Conservation (phyloP, 2,113 vertebrate species). For the Burhinus oedicnemus region DNA sequence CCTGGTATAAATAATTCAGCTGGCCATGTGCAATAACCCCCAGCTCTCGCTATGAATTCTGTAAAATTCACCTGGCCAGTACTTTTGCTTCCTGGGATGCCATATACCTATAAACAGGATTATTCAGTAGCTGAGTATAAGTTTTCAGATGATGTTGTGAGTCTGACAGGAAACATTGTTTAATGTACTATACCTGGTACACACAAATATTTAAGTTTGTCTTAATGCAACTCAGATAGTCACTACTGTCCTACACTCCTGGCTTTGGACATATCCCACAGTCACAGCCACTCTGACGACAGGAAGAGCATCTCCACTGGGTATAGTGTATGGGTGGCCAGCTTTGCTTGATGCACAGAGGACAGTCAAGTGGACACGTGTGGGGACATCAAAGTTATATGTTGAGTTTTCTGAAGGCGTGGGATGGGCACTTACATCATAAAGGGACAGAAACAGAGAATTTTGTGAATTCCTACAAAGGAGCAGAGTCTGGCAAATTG, state of each 20-base stretch:
- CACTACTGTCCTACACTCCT: not conserved
- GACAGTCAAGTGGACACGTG: not conserved
- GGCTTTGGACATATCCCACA: not conserved
- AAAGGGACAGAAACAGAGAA: not conserved
- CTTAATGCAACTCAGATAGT: not conserved
- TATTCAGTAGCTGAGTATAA: not conserved
- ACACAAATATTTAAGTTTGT: not conserved
- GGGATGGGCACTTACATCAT: not conserved
- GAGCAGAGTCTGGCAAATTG: not conserved
- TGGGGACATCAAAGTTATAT: accelerated
- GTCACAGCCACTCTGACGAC: accelerated
- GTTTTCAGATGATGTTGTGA: not conserved
- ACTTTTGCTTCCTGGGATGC: not conserved
- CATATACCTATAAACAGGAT: not conserved
- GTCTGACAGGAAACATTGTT: not conserved
- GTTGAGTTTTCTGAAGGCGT: not conserved
- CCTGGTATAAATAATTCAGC: not conserved
- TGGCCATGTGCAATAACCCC: not conserved
- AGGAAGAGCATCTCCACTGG: not conserved
- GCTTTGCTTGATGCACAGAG: not conserved
- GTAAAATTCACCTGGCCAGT: not conserved
- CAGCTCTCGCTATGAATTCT: not conserved
- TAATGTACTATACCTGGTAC: not conserved
- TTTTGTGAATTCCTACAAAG: not conserved
- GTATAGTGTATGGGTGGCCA: not conserved